Conservation (phyloP, 2,888 invertebrate genomes). For the Pelosia muscerda region DNA sequence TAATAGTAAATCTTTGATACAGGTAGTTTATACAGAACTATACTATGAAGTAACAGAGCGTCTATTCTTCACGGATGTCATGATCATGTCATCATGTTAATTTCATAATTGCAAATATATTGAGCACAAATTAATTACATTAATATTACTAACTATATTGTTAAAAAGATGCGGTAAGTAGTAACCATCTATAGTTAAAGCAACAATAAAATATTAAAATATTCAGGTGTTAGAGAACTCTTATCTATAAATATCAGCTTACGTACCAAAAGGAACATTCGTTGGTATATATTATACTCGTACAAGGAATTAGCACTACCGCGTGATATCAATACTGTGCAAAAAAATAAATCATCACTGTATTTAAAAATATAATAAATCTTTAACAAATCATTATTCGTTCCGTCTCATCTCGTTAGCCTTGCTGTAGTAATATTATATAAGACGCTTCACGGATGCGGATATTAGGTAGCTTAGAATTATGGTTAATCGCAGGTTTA, state of each 20-base stretch:
- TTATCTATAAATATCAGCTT: background rate
- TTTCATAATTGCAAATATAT: no score
- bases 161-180: no score
- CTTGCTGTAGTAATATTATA: background rate
- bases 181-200: no score
- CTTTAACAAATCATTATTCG: background rate
- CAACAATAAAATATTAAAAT: no score
- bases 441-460: conserved; percentile 1
- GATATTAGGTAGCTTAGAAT: conserved; percentile 3
- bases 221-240: no score
- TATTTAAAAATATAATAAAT: background rate
- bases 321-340: background rate
- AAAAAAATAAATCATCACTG: background rate
- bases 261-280: background rate
- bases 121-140: no score
- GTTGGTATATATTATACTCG: no score
- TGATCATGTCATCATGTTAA: no score
- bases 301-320: background rate
- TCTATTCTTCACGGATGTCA: no score
- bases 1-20: conserved; percentile 1
- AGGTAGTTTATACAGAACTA: background rate
- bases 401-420: background rate
- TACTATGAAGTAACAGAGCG: background rate
- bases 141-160: no score
- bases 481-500: conserved; percentile 8